Base-by-base conservation (phyloP, 2,888 invertebrate genomes). In the Drosophila quinaria region DNA sequence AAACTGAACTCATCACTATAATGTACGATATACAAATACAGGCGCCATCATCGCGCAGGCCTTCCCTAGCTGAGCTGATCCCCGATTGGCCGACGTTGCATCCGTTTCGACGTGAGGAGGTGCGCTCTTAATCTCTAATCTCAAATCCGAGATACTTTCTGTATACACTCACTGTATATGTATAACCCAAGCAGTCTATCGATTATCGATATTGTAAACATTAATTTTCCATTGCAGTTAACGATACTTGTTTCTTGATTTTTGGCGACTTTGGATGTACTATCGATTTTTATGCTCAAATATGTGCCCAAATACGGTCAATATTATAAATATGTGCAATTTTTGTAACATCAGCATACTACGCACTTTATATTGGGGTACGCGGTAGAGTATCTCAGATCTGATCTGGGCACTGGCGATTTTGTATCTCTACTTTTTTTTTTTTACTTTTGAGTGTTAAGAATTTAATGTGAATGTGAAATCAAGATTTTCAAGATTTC, bases 31-130 rank as follows among this genome's bases (percentile, higher is more conserved):
- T 42, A 58, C 29, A 8, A 72, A 72, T 56, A 55, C 91, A 93
- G 93, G 87, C 91, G 63, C 91, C 92, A 93, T 92, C 94, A 93
- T 94, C 94, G 90, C 95, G 97, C 95, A 95, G 97, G 94, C 96
- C 95, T 93, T 97, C 97, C 92, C 95, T 98, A 94, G 97, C 97
- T 92, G 98, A 98, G 94, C 95, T 98, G 94, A 98, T 98, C 93
- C 98, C 98, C 92, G 98, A 98, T 94, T 98, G 98, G 98, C 98
- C 98, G 92, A 96, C 95, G 93, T 87, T 93, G 68, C 93, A 93
- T 83, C 92, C 93, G 75, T 92, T 92, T 90, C 92, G 92, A 78
- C 92, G 92, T 71, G 91, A 95, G 95, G 97, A 97, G 97, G 97
- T 97, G 89, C 81, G 91, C 66, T 70, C 25, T 25, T 54, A 39